Conservation (phyloP, 2,797 vertebrate species). For the Hippopotamyrus pictus region DNA sequence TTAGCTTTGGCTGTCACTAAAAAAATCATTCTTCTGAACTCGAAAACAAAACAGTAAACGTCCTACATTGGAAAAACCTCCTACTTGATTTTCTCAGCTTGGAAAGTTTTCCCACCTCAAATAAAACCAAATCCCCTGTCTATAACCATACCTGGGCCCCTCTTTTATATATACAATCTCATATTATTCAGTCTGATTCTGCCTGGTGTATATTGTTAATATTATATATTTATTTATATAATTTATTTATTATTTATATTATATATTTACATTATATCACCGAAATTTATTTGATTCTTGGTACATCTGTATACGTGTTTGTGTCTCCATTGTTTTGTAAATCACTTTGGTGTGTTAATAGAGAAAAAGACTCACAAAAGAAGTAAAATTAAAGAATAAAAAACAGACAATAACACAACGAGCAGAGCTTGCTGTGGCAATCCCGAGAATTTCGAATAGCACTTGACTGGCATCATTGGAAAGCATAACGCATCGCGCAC, state of each 20-base stretch:
- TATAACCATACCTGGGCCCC: background rate
- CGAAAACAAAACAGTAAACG: background rate
- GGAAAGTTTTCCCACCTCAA: background rate
- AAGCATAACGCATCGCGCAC: background rate
- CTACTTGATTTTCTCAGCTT: background rate
- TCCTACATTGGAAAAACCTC: background rate
- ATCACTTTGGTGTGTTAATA: too few species aligned
- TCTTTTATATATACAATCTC: background rate
- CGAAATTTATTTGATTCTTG: background rate
- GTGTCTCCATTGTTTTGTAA: background rate
- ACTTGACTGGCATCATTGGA: background rate
- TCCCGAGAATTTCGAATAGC: background rate
- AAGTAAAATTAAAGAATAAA: background rate
- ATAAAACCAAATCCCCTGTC: background rate
- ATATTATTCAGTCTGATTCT: background rate
- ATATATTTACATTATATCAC: background rate
- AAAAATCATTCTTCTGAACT: background rate
- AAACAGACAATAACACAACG: background rate
- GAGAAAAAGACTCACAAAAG: background rate
- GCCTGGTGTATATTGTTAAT: background rate
- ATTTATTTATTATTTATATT: too few species aligned
- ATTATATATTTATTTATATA: too few species aligned
- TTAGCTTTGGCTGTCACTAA: background rate
- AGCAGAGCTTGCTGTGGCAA: background rate
- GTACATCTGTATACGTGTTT: background rate